Evolutionary conservation across 2,797 vertebrate species (phyloP).

Genomic region (Jordanella pulchra): DNA sequence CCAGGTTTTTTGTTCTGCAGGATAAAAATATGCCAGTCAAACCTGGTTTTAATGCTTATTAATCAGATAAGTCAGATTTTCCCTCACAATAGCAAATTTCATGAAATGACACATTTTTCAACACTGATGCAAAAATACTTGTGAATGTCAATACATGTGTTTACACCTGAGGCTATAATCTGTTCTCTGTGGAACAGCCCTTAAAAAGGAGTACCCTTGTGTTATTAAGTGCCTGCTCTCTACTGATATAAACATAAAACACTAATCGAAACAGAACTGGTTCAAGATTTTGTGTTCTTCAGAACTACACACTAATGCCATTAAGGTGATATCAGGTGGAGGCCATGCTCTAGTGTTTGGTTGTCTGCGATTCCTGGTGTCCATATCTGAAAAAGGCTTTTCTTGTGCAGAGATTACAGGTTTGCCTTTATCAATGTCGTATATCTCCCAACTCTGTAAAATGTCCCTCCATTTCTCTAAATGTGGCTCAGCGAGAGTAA

Average conservation of each 20-base stretch:
- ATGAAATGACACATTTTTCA: conserved; percentile 9
- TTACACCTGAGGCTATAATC: conserved; percentile 25
- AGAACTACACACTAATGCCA: conserved; percentile 23
- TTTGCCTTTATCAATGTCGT: conserved; percentile 48
- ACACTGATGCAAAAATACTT: conserved; percentile 4
- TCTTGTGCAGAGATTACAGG: conserved; percentile 41
- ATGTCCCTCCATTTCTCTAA: conserved; percentile 46
- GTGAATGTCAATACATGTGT: conserved; percentile 13
- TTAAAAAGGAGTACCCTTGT: conserved; percentile 19
- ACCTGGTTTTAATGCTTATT: too few relatives aligned
- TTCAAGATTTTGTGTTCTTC: conserved; percentile 34
- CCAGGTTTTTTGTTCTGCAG: too few relatives aligned
- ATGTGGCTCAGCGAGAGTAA: conserved; percentile 53
- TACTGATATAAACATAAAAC: conserved; percentile 26
- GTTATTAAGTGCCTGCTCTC: conserved; percentile 39
- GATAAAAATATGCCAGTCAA: too few relatives aligned
- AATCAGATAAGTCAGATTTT: conserved; percentile 12
- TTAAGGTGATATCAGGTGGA: conserved; percentile 44
- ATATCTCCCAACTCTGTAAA: conserved; percentile 53
- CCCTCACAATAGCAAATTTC: conserved; percentile 1
- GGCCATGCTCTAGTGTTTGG: conserved; percentile 42
- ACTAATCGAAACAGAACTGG: conserved; percentile 33
- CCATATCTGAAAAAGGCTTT: conserved; percentile 30
- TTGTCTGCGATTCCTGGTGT: conserved; percentile 35
- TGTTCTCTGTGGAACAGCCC: conserved; percentile 20